Evolutionary conservation across 2,888 invertebrate species (phyloP).

Genomic region (Sinhomidia bicolor): DNA sequence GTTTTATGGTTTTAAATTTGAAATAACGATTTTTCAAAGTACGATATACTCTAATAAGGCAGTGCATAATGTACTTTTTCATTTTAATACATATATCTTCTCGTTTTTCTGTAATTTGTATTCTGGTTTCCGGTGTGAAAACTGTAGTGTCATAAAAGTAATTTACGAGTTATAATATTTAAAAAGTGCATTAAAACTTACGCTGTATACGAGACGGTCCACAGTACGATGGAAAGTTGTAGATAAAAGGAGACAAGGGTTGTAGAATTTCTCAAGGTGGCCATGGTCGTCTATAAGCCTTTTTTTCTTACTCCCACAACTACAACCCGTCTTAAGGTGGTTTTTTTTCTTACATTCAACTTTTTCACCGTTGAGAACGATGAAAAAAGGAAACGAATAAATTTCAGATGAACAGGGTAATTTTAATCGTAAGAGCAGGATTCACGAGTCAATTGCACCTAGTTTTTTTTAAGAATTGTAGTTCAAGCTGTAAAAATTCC

Average conservation of each 20-base stretch:
- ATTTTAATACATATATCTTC: not conserved
- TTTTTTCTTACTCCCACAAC: not conserved
- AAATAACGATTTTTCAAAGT: too few species aligned
- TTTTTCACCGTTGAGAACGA: not conserved
- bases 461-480: not conserved
- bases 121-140: not conserved
- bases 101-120: not conserved
- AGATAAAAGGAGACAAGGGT: constrained; percentile 59
- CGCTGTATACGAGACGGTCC: constrained; percentile 62
- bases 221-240: constrained; percentile 55
- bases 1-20: too few species aligned
- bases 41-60: too few species aligned
- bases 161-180: constrained; percentile 26
- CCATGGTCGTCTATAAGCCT: constrained; percentile 25
- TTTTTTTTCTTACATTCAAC: constrained; percentile 3
- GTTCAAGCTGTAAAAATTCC: not conserved
- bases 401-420: not conserved
- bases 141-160: constrained; percentile 12
- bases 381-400: too few species aligned
- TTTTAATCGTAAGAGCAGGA: not conserved
- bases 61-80: too few species aligned
- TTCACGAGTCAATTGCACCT: not conserved
- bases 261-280: constrained; percentile 61
- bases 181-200: constrained; percentile 46
- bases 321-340: constrained; percentile 47